Evolutionary conservation across 2,797 vertebrate genomes (phyloP), one percentile per base, ranked within the genome.

Genomic region (Tangara arthus): DNA sequence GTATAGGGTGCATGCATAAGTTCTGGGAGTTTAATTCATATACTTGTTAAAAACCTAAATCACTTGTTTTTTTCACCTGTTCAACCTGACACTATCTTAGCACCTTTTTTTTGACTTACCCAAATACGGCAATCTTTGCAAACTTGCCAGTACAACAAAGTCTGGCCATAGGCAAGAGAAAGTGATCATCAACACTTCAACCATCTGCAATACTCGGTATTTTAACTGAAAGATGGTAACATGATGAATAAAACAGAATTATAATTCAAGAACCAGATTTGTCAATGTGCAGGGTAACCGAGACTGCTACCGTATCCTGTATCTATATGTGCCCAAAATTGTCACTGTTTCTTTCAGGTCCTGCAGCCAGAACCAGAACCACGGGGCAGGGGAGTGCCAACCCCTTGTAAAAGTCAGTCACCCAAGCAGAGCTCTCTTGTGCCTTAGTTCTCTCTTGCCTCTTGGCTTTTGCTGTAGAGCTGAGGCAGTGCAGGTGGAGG

Each of bases 331-430:
- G 32, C 65, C 26, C 32, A 26, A 35, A 42, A 50, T 1, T 24
- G 55, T 42, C 37, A 30, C 20, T 30, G 34, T 1, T 39, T 20
- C 42, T 16, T 50, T 20, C 32, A 42, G 26, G 12, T 16, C 32
- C 32, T 12, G 55, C 7, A 20, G 5, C 12, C 0, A 0, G 16
- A 69, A 17, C 5, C 10, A 16, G 26, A 42, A 17, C 20, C 10
- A 4, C 0, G 2, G 13, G 30, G 6, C 32, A 42, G 21, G 8
- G 24, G 26, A 50, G 20, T 2, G 35, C 24, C 30, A 28, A 21
- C 9, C 12, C 35, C 20, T 10, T 3, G 11, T 6, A 4, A 7
- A 42, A 41, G 15, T 19, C 30, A 11, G 42, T 5, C 1, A 1
- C 16, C 32, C 32, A 17, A 11, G 55, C 26, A 60, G 32, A 59